phyloP scores from a whole-genome alignment of 2,113 vertebrate genomes.

The Chamaea fasciata region DNA sequence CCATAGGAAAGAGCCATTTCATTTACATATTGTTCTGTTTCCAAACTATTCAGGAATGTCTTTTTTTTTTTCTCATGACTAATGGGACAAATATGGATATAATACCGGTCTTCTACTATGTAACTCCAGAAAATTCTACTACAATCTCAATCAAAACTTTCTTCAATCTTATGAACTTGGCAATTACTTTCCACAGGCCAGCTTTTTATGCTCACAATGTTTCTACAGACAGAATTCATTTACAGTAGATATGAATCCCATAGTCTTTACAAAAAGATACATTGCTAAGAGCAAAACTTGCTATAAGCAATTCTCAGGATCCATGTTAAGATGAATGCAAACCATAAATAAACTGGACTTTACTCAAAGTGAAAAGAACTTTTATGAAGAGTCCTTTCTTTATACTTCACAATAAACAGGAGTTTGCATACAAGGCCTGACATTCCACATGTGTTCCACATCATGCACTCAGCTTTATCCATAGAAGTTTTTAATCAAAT shows the following conservation, averaged over 20 bases:
- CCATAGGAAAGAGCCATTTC: neutral
- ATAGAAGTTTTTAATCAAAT: neutral
- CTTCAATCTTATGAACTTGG: neutral
- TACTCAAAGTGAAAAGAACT: neutral
- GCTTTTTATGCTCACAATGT: neutral
- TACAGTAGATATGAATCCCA: neutral
- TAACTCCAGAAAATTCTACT: neutral
- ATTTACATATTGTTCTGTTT: neutral
- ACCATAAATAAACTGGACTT: neutral
- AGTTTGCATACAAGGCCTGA: neutral
- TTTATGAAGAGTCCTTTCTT: neutral
- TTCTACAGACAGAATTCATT: neutral
- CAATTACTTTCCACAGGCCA: neutral
- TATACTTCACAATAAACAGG: neutral
- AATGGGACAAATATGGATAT: neutral
- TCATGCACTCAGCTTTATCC: neutral
- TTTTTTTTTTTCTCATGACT: neutral
- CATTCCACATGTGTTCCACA: neutral
- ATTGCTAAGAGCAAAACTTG: neutral
- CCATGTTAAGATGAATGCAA: neutral
- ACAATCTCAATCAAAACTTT: neutral
- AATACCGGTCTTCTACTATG: neutral
- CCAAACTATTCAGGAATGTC: neutral
- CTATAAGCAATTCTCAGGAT: neutral
- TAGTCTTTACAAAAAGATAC: neutral